These are phyloP conservation scores for Crocuta crocuta DNA, from an alignment of 2,113 vertebrate species.

Conservation along the genomic window DNA sequence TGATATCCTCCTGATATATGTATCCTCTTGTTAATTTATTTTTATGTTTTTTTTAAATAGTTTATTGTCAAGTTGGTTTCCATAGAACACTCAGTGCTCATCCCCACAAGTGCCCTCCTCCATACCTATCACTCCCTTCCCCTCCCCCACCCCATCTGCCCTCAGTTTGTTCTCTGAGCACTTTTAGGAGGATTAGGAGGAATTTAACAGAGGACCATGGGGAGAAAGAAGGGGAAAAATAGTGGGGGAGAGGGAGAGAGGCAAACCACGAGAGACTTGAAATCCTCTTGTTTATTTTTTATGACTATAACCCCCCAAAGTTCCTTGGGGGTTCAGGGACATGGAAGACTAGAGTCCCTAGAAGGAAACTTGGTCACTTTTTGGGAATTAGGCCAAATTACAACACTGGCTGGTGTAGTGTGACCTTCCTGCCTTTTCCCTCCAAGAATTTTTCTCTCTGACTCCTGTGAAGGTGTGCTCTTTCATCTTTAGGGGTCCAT, in stretches of 20 bases:
- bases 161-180: too few relatives aligned
- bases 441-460: background rate
- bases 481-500: background rate
- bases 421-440: background rate
- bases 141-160: too few relatives aligned
- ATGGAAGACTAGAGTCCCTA: background rate
- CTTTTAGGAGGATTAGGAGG: too few relatives aligned
- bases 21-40: background rate
- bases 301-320: accelerated
- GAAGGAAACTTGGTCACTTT: background rate
- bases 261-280: too few relatives aligned
- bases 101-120: too few relatives aligned
- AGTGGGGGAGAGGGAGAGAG: too few relatives aligned
- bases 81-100: too few relatives aligned
- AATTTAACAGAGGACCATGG: too few relatives aligned
- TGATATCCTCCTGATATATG: background rate
- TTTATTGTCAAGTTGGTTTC: too few relatives aligned
- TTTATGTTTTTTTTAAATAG: too few relatives aligned
- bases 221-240: too few relatives aligned
- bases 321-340: background rate
- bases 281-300: background rate
- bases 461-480: background rate
- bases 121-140: too few relatives aligned
- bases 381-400: background rate
- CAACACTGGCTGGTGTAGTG: background rate